A percentile compares a stretch with the other conserved stretches of the same genome.
Conservation (phyloP, 2,888 invertebrate species). For the Phortica magna region DNA sequence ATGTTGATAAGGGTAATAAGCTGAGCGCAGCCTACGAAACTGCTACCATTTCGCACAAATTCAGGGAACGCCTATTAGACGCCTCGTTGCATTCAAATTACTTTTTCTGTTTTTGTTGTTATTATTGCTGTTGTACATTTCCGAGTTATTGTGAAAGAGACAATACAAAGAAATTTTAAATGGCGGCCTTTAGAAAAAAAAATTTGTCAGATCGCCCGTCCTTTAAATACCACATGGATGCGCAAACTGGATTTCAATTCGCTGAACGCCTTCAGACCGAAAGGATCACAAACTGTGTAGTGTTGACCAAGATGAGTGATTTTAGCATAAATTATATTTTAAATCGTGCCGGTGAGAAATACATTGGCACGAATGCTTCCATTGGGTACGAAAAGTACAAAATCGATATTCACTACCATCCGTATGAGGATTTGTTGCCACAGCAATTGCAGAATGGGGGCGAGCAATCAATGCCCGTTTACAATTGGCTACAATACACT, state of each 20-base stretch:
- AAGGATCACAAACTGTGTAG: constrained; percentile 51
- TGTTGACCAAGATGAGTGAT: constrained; percentile 73
- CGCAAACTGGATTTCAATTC: constrained; percentile 55
- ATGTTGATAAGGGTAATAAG: constrained; percentile 61
- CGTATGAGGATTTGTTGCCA: constrained; percentile 51
- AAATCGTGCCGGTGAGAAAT: constrained; percentile 79
- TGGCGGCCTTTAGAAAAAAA: background rate
- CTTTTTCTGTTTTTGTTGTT: constrained; percentile 34
- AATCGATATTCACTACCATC: constrained; percentile 51
- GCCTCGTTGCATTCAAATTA: constrained; percentile 43
- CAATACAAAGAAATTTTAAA: constrained; percentile 1
- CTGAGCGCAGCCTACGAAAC: constrained; percentile 19
- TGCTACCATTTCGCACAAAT: constrained; percentile 48
- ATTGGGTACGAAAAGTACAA: constrained; percentile 61
- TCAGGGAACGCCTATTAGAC: constrained; percentile 46
- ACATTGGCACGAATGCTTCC: constrained; percentile 72
- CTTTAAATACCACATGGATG: constrained; percentile 65
- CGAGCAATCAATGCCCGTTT: constrained; percentile 65
- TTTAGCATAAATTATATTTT: constrained; percentile 83
- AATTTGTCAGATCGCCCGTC: constrained; percentile 1
- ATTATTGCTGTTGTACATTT: constrained; percentile 1
- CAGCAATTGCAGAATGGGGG: constrained; percentile 43
- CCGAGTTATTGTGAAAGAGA: constrained; percentile 34
- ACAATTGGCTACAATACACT: constrained; percentile 84
- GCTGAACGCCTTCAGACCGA: constrained; percentile 45